phyloP scores from a whole-genome alignment of 2,797 vertebrate genomes.

The Darevskia nairensis region DNA sequence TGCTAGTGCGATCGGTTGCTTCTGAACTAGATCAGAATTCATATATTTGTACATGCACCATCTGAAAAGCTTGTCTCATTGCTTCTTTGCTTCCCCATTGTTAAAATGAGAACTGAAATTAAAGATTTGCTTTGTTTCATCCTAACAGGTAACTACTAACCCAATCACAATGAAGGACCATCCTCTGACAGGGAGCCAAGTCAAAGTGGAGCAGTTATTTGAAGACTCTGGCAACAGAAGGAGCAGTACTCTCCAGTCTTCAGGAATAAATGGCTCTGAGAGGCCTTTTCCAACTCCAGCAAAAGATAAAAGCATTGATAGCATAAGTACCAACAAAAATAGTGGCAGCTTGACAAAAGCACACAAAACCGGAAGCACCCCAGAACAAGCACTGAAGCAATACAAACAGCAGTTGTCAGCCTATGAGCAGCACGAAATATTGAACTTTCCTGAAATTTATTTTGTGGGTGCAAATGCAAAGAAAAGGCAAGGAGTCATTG shows the following conservation, averaged over 20 bases:
- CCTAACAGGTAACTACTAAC: slow-evolving; percentile 74
- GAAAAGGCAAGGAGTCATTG: slow-evolving; percentile 89
- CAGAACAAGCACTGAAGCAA: slow-evolving; percentile 92
- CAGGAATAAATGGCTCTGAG: slow-evolving; percentile 76
- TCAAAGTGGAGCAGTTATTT: slow-evolving; percentile 94
- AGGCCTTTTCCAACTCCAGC: slow-evolving; percentile 78
- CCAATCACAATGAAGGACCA: slow-evolving; percentile 88
- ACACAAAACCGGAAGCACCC: slow-evolving; percentile 83
- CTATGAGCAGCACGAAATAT: slow-evolving; percentile 92
- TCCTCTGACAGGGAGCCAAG: slow-evolving; percentile 75
- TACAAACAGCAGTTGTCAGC: slow-evolving; percentile 89
- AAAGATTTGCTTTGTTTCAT: slow-evolving; percentile 12
- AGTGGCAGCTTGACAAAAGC: slow-evolving; percentile 71
- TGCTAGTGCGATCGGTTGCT: slow-evolving; percentile 33
- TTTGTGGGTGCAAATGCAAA: slow-evolving; percentile 96
- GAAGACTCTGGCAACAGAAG: slow-evolving; percentile 92
- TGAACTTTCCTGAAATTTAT: slow-evolving; percentile 89
- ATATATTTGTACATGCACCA: not conserved
- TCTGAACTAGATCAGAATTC: slow-evolving; percentile 17
- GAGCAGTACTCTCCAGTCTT: slow-evolving; percentile 80
- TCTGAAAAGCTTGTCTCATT: slow-evolving; percentile 16
- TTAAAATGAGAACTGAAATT: slow-evolving; percentile 6
- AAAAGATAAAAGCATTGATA: slow-evolving; percentile 88
- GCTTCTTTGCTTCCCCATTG: slow-evolving; percentile 3
- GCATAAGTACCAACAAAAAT: slow-evolving; percentile 74